Evolutionary conservation across 2,113 vertebrate genomes (phyloP).

Genomic region (Melozone crissalis): DNA sequence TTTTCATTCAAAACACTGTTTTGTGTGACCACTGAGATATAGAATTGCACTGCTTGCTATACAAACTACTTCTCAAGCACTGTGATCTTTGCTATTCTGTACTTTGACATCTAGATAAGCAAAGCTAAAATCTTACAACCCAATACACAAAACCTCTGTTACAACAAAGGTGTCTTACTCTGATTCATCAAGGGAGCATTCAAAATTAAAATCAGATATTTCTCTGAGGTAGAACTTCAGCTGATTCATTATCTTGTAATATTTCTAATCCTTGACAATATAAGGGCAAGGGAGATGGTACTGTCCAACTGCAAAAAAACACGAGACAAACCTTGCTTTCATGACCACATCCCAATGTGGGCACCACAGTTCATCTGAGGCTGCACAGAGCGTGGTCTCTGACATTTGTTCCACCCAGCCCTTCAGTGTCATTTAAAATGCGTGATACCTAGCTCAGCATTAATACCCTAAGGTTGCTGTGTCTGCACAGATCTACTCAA

Average conservation of each 20-base stretch:
- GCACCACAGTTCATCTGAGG: neutral
- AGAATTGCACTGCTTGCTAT: neutral
- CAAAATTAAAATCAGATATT: neutral
- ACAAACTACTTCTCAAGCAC: neutral
- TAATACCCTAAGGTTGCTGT: neutral
- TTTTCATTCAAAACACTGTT: neutral
- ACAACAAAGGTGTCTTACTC: neutral
- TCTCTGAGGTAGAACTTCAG: neutral
- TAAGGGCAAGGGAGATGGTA: neutral
- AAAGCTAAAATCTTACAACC: neutral
- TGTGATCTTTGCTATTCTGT: neutral
- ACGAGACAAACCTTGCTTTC: neutral
- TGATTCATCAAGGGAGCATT: neutral
- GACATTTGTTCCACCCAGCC: neutral
- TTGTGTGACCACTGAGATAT: neutral
- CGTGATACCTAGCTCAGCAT: neutral
- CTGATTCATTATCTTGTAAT: neutral
- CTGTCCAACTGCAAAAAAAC: neutral
- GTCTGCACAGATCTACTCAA: neutral
- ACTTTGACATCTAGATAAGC: neutral
- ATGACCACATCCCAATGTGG: neutral
- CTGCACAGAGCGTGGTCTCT: neutral
- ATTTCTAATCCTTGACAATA: rapidly evolving
- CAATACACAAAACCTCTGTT: neutral
- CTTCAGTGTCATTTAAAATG: neutral